Conservation (phyloP, 2,888 invertebrate genomes). For the Mechanitis mazaeus region DNA sequence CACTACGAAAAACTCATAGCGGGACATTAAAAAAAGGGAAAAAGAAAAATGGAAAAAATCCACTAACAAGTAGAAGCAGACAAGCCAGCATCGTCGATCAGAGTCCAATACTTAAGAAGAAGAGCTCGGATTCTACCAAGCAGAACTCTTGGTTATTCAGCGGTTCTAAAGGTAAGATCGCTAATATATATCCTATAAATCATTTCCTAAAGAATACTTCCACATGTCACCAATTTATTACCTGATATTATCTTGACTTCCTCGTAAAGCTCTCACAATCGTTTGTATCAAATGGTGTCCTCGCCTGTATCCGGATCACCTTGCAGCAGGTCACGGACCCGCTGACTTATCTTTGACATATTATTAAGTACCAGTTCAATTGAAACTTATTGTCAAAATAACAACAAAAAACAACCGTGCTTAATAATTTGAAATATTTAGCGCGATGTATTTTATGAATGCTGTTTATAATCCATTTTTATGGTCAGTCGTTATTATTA, state of each 20-base stretch:
- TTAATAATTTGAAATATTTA: no score
- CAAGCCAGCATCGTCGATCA: slow-evolving; percentile 65
- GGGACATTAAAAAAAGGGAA: slow-evolving; percentile 67
- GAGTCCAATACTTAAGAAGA: slow-evolving; percentile 59
- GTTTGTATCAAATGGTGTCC: slow-evolving; percentile 29
- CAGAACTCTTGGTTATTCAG: slow-evolving; percentile 69
- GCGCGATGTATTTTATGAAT: no score
- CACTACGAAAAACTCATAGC: slow-evolving; percentile 65
- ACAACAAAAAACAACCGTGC: no score
- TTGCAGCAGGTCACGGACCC: slow-evolving; percentile 11
- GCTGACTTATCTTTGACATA: no score
- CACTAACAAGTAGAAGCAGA: slow-evolving; percentile 53
- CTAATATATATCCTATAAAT: no score
- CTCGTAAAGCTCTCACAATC: slow-evolving; percentile 6
- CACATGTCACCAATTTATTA: neutral
- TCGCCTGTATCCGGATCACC: slow-evolving; percentile 24
- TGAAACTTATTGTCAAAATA: no score
- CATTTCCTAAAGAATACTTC: slow-evolving; percentile 7
- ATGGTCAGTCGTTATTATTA: no score
- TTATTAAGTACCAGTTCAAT: no score
- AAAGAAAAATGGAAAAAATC: slow-evolving; percentile 60
- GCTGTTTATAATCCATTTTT: no score
- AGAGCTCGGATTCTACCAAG: slow-evolving; percentile 52
- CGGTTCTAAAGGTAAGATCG: slow-evolving; percentile 54
- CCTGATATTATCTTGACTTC: neutral